Base-by-base conservation (phyloP, 2,113 vertebrate species). In the Gopherus flavomarginatus region DNA sequence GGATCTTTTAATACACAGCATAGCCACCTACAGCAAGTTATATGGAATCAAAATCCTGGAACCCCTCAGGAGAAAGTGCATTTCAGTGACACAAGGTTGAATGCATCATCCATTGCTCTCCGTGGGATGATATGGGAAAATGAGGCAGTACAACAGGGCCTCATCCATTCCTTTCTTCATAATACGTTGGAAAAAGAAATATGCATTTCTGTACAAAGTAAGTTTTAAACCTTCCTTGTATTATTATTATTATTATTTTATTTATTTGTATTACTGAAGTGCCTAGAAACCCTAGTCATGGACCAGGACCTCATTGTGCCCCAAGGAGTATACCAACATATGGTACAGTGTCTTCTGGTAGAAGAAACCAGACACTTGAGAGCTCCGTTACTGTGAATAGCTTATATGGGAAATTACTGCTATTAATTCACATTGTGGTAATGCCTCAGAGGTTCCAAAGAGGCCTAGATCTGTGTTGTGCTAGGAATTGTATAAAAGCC, bases 21-120 rank as follows among this genome's bases (percentile, higher is more conserved):
- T 97, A 81, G 95, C 54, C 53, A 96, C 89, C 42, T 95, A 96
- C 9, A 97, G 95, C 59, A 89, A 2, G n/a, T 96, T n/a, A 92
- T 87, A 94, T 22, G 89, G 96, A 53, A 85, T 90, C 84, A 97
- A 90, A 24, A 89, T 92, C 72, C 62, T 95, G 52, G 87, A 83
- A 52, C 88, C 95, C 2, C 94, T 86, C 7, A 7, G 13, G 47
- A 81, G 31, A 26, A 59, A 31, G 50, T 96, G 8, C 53, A 77
- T 13, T 94, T 42, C 38, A 93, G 53, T 29, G 14, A n/a, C 72
- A 65, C 81, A 4, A 62, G 95, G n/a, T 86, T 88, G 16, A 89
- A 11, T 50, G 82, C 22, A 8, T 97, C 94, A 53, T 90, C 93
- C 88, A 86, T 97, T 69, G 92, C 82, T 47, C 83, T 98, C 2